phyloP scores from a whole-genome alignment of 2,113 vertebrate species.

The Hipposideros armiger region DNA sequence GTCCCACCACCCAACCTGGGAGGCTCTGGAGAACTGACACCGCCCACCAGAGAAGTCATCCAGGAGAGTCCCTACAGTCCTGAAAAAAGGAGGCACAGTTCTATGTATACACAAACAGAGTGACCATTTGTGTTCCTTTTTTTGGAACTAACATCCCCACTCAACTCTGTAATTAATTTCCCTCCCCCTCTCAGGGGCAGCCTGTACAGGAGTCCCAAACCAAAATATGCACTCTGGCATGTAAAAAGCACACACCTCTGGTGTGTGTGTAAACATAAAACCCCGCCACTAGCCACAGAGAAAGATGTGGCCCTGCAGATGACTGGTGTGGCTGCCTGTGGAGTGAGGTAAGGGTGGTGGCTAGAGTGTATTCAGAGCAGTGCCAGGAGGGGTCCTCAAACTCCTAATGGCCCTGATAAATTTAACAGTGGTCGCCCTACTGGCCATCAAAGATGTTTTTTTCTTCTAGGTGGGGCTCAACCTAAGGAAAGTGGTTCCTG shows the following conservation, averaged over 20 bases:
- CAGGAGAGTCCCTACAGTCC: neutral
- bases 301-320: neutral
- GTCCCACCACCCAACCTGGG: neutral
- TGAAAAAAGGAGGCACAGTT: neutral
- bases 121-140: neutral
- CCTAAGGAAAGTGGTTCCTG: neutral
- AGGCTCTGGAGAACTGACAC: neutral
- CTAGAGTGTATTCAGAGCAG: fast-evolving
- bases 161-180: neutral
- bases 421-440: neutral
- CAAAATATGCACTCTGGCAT: neutral
- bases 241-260: neutral
- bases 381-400: fast-evolving
- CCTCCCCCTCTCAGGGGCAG: neutral
- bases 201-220: neutral
- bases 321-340: neutral
- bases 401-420: neutral
- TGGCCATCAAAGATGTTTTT: neutral
- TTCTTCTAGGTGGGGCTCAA: neutral
- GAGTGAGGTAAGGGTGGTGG: neutral
- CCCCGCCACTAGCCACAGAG: neutral
- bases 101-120: neutral
- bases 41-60: no score
- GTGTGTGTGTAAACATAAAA: neutral
- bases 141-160: neutral